These are phyloP conservation scores for Nymphicus hollandicus DNA, from an alignment of 2,113 vertebrate species.

Conservation along the genomic window DNA sequence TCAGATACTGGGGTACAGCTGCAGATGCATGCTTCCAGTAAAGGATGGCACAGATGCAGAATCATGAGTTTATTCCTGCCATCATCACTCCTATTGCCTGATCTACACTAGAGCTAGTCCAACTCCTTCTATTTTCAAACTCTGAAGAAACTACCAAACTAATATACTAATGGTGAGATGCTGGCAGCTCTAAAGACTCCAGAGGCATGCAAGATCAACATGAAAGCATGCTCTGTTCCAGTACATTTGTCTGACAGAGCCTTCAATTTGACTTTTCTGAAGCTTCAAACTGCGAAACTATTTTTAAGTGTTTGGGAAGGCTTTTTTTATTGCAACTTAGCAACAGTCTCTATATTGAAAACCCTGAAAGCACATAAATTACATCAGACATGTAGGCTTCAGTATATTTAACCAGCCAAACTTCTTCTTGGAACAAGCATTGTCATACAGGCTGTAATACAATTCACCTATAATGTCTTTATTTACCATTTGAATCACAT, in stretches of 20 bases:
- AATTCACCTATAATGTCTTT: not conserved
- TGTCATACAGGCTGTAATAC: not conserved
- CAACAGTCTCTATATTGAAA: not conserved
- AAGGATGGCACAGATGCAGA: not conserved
- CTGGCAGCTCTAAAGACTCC: not conserved
- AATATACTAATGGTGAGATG: not conserved
- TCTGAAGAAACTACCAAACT: not conserved
- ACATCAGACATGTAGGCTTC: not conserved
- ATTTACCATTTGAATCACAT: not conserved
- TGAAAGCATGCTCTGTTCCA: not conserved
- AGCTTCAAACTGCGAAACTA: not conserved
- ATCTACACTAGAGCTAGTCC: not conserved
- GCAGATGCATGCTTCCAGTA: not conserved
- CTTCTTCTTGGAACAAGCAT: fast-evolving
- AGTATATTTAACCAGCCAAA: not conserved
- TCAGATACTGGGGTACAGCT: not conserved
- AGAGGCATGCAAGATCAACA: not conserved
- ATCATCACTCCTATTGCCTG: not conserved
- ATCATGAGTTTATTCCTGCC: not conserved
- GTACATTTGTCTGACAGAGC: not conserved
- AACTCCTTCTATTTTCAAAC: not conserved
- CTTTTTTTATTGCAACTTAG: not conserved
- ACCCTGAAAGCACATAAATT: not conserved
- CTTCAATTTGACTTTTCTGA: not conserved
- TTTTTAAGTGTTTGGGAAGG: not conserved